These are phyloP conservation scores for Peromyscus californicus DNA, from an alignment of 2,113 vertebrate genomes.

Conservation along the genomic window DNA sequence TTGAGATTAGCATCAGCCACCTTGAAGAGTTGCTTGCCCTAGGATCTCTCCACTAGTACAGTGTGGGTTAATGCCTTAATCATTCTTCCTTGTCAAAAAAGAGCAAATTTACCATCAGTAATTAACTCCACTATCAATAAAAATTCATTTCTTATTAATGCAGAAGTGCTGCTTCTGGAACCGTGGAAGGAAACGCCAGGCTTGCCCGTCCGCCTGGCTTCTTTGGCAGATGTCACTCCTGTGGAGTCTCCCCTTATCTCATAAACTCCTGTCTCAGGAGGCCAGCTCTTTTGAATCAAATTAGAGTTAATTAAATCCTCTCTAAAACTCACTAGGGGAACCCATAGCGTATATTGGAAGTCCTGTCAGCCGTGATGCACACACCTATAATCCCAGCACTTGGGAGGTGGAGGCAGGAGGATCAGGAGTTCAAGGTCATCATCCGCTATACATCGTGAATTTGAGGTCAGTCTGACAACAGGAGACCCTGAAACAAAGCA, in stretches of 20 bases:
- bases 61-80: not conserved
- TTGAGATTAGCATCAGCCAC: not conserved
- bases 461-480: not conserved
- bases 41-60: not conserved
- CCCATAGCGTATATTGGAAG: not conserved
- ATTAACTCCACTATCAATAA: slow-evolving; percentile 7
- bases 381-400: not conserved
- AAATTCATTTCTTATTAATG: slow-evolving; percentile 18
- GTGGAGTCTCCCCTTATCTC: not conserved
- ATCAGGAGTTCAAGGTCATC: not conserved
- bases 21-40: not conserved
- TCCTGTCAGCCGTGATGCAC: not conserved
- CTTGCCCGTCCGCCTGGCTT: not conserved
- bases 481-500: not conserved
- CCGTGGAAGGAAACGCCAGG: not conserved
- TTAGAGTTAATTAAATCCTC: slow-evolving; percentile 49
- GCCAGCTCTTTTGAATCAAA: slow-evolving; percentile 39
- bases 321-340: not conserved
- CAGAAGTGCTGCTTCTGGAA: not conserved
- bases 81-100: not conserved
- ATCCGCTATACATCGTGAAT: not conserved
- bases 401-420: not conserved
- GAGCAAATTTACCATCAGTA: not conserved
- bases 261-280: not conserved
- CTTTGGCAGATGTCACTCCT: not conserved